These are phyloP conservation scores for Caenorhabditis sulstoni DNA, from an alignment of 2,888 invertebrate species.

Conservation along the genomic window DNA sequence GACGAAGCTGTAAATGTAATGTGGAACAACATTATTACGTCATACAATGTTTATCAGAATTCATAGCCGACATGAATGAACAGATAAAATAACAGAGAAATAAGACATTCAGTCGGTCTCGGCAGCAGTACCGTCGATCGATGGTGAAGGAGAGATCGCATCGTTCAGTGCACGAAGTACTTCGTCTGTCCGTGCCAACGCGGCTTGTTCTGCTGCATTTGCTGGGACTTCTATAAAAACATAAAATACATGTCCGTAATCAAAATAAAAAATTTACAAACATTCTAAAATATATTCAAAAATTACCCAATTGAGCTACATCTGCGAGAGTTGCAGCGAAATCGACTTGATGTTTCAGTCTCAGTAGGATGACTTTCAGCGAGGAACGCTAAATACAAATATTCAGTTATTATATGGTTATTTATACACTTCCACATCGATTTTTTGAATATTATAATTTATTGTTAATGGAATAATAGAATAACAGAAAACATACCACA, in stretches of 20 bases:
- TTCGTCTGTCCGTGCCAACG: constrained; percentile 8
- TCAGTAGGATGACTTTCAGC: constrained; percentile 16
- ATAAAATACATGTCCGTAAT: constrained; percentile 16
- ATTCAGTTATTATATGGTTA: constrained; percentile 24
- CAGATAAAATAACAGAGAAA: constrained; percentile 22
- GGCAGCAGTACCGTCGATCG: constrained; percentile 5
- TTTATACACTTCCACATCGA: constrained; percentile 17
- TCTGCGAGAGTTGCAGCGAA: constrained; percentile 17
- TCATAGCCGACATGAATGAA: constrained; percentile 3
- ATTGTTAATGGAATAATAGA: constrained; percentile 26
- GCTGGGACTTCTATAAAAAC: constrained; percentile 20
- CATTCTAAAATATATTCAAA: constrained; percentile 25
- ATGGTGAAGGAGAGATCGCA: constrained; percentile 15
- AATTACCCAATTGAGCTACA: constrained; percentile 20
- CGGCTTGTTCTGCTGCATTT: constrained; percentile 21
- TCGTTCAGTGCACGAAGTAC: constrained; percentile 11
- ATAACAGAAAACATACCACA: constrained; percentile 20
- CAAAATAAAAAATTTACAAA: constrained; percentile 24
- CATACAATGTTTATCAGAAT: constrained; percentile 23
- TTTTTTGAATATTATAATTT: constrained; percentile 26
- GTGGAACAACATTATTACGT: constrained; percentile 11
- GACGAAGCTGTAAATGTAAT: constrained; percentile 20
- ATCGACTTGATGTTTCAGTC: constrained; percentile 21
- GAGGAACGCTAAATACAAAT: constrained; percentile 27
- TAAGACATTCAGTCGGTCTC: constrained; percentile 13